Evolutionary conservation across 2,113 vertebrate genomes (phyloP).

Genomic region (Charina bottae): DNA sequence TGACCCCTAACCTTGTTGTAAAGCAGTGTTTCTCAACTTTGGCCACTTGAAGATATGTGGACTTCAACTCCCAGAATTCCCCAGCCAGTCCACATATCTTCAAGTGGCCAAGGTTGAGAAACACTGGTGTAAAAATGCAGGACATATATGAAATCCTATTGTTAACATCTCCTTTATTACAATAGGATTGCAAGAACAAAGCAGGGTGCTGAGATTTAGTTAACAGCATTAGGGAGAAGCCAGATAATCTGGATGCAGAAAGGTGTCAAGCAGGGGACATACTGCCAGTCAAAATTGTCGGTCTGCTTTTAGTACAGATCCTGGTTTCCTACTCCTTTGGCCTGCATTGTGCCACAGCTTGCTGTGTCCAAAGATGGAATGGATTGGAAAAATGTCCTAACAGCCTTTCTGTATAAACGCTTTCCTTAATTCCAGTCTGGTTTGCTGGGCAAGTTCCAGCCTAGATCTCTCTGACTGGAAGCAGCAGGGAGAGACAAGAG

Average conservation of each 20-base stretch:
- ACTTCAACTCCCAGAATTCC: too few relatives aligned
- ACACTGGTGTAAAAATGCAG: too few relatives aligned
- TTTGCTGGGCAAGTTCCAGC: not conserved
- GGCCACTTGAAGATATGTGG: too few relatives aligned
- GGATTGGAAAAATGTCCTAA: not conserved
- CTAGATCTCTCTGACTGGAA: not conserved
- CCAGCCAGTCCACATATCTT: too few relatives aligned
- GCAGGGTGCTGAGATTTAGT: not conserved
- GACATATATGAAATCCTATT: not conserved
- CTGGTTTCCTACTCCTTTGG: not conserved
- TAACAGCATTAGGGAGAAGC: not conserved
- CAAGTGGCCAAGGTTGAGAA: too few relatives aligned
- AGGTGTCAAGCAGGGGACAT: not conserved
- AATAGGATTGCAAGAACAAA: not conserved
- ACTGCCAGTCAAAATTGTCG: slow-evolving; percentile 1
- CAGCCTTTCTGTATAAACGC: not conserved
- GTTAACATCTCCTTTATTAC: not conserved
- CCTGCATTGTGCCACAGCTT: slow-evolving; percentile 34
- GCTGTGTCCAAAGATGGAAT: not conserved
- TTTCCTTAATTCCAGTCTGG: not conserved
- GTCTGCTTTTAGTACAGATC: not conserved
- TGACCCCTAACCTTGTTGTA: not conserved
- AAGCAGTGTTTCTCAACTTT: not conserved
- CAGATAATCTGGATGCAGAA: not conserved
- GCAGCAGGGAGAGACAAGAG: not conserved